These are phyloP conservation scores for Bos javanicus DNA, from an alignment of 2,113 vertebrate genomes.

Conservation along the genomic window DNA sequence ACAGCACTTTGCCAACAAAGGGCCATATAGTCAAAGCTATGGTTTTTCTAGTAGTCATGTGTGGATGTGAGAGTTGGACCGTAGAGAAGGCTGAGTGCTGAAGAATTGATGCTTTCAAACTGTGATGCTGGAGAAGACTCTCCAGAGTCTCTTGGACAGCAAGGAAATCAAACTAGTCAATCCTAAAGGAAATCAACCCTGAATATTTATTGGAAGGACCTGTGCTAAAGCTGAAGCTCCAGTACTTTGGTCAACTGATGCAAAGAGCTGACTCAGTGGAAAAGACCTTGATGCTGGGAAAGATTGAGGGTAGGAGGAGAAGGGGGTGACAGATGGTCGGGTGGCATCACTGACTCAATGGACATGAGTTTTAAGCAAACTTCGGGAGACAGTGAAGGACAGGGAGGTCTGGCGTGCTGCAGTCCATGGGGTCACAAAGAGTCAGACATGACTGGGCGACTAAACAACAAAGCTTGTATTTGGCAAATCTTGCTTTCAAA, in stretches of 20 bases:
- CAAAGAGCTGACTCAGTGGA: background rate
- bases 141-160: background rate
- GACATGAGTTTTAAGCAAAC: background rate
- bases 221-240: background rate
- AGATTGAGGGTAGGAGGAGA: background rate
- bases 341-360: background rate
- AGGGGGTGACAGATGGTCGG: rapidly evolving
- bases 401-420: background rate
- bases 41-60: background rate
- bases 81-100: background rate
- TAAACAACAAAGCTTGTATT: background rate
- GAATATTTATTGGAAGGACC: background rate
- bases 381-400: background rate
- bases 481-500: conserved; percentile 39
- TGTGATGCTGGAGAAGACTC: background rate
- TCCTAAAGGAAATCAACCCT: background rate
- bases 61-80: background rate
- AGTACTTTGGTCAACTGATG: background rate
- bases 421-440: background rate
- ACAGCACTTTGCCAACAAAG: background rate
- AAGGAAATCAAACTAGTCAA: background rate
- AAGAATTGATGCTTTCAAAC: background rate
- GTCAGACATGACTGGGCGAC: background rate
- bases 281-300: background rate
- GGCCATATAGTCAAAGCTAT: background rate